Conservation (phyloP, 2,888 invertebrate species). For the Tyria jacobaeae region DNA sequence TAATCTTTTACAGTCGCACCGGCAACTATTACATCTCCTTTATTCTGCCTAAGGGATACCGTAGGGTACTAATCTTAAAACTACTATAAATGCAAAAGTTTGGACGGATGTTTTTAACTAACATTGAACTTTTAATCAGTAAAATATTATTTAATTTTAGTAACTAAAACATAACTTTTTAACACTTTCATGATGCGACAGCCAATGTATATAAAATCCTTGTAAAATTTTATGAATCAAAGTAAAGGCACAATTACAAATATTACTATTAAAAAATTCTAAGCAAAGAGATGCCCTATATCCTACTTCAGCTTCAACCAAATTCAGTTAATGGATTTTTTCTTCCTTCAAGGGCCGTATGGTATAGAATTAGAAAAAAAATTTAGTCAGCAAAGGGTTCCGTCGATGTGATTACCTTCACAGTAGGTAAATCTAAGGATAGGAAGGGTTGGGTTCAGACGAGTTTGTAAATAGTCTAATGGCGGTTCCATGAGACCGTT, state of each 20-base stretch:
- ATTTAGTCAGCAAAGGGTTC: conserved; percentile 50
- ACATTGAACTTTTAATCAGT: too few species aligned
- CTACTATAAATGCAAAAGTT: too few species aligned
- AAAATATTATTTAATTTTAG: too few species aligned
- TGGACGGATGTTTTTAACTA: too few species aligned
- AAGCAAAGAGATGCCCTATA: background rate
- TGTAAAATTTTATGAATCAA: background rate
- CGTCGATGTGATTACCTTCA: conserved; percentile 57
- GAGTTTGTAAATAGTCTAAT: conserved; percentile 50
- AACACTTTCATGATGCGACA: too few species aligned
- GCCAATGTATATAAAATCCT: too few species aligned
- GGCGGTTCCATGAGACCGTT: conserved; percentile 35
- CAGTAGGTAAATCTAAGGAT: conserved; percentile 52
- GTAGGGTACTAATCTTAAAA: too few species aligned
- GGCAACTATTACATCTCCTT: too few species aligned
- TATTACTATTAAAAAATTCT: conserved; percentile 3
- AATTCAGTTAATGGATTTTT: conserved; percentile 49
- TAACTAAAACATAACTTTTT: too few species aligned
- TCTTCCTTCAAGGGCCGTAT: conserved; percentile 33
- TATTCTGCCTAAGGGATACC: too few species aligned
- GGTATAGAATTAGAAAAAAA: conserved; percentile 51
- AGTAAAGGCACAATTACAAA: background rate
- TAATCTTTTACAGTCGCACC: too few species aligned
- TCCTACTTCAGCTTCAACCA: conserved; percentile 2
- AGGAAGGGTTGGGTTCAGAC: conserved; percentile 46